phyloP scores from a whole-genome alignment of 2,888 invertebrate genomes.

The Habrosyne pyritoides region DNA sequence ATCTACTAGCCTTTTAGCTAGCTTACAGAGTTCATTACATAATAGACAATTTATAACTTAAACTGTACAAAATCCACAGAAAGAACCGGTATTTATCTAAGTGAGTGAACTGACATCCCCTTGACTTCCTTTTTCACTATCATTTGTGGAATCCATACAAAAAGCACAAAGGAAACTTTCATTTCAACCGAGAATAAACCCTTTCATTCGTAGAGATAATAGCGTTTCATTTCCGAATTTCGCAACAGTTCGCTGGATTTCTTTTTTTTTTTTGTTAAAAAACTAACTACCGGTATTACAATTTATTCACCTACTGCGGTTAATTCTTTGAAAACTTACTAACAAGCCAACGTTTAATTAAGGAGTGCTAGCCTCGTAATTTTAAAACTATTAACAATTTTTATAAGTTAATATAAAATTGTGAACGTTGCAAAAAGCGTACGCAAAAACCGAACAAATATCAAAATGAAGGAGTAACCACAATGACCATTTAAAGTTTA shows the following conservation, averaged over 20 bases:
- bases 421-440: background rate
- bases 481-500: too few relatives aligned
- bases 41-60: background rate
- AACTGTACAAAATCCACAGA: background rate
- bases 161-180: conserved; percentile 28
- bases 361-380: background rate
- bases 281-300: conserved; percentile 16
- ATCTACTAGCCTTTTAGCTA: too few relatives aligned
- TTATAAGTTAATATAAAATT: background rate
- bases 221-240: conserved; percentile 38
- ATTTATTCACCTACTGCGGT: conserved; percentile 11
- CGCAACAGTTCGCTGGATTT: conserved; percentile 30
- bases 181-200: conserved; percentile 24
- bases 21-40: background rate
- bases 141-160: conserved; percentile 30
- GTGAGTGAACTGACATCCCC: conserved; percentile 2
- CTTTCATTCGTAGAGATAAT: conserved; percentile 38
- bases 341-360: background rate
- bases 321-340: background rate
- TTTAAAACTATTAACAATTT: background rate
- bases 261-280: conserved; percentile 22
- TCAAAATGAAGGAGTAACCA: too few relatives aligned
- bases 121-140: conserved; percentile 20
- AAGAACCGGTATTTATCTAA: background rate
- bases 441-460: too few relatives aligned